Conservation (phyloP, 2,113 vertebrate species). For the Engystomops pustulosus region DNA sequence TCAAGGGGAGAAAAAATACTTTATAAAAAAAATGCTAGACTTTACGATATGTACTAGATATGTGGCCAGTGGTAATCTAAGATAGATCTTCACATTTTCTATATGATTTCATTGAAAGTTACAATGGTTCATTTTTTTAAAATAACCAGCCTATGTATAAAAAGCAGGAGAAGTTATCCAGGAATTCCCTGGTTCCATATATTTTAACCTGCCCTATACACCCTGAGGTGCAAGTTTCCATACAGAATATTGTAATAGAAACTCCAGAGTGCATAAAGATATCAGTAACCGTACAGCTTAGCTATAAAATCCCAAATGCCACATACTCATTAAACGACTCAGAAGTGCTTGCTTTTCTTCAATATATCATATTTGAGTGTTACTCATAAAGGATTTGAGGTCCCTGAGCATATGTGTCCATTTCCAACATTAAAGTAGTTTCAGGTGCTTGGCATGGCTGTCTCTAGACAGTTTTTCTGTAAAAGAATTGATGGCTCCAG, state of each 20-base stretch:
- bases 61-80: background rate
- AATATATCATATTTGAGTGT: conserved; percentile 65
- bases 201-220: background rate
- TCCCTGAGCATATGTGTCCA: conserved; percentile 64
- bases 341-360: conserved; percentile 55
- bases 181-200: background rate
- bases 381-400: conserved; percentile 67
- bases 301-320: background rate
- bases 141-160: background rate
- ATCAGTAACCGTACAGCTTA: conserved; percentile 24
- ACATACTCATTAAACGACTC: background rate
- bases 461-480: conserved; percentile 63
- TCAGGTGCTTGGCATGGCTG: conserved; percentile 71
- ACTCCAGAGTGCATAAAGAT: conserved; percentile 32
- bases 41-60: background rate
- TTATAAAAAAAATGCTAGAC: too few species aligned
- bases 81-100: background rate
- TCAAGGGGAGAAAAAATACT: too few species aligned
- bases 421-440: conserved; percentile 68
- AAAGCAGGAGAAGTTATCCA: background rate
- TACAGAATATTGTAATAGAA: conserved; percentile 26
- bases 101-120: background rate
- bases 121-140: background rate
- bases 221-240: conserved; percentile 6
- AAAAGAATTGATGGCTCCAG: conserved; percentile 63